phyloP scores from a whole-genome alignment of 2,113 vertebrate genomes.

The Theristicus caerulescens region DNA sequence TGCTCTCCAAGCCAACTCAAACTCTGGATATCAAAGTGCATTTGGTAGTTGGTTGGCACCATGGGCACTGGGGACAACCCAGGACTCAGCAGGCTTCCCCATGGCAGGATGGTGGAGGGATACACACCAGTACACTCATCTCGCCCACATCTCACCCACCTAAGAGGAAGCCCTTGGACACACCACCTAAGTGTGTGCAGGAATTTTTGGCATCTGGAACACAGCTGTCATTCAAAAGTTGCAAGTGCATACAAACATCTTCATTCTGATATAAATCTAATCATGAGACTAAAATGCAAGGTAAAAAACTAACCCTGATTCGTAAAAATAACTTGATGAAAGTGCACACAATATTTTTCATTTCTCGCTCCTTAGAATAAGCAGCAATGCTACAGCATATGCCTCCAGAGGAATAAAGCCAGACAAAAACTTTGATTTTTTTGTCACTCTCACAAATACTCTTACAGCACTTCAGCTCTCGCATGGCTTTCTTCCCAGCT shows the following conservation, averaged over 20 bases:
- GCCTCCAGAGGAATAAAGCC: background rate
- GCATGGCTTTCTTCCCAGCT: background rate
- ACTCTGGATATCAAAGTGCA: background rate
- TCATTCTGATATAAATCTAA: background rate
- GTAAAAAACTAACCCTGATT: background rate
- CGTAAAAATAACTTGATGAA: background rate
- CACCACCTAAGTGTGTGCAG: background rate
- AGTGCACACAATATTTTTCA: background rate
- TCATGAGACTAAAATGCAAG: background rate
- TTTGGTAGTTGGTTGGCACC: background rate
- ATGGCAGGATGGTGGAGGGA: fast-evolving
- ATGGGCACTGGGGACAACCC: background rate
- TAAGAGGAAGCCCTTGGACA: background rate
- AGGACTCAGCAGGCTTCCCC: background rate
- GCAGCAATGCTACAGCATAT: background rate
- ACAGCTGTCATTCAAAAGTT: background rate
- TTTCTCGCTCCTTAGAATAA: background rate
- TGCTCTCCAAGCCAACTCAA: background rate
- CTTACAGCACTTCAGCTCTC: background rate
- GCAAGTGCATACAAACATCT: background rate
- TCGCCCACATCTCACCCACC: background rate
- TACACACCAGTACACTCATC: background rate
- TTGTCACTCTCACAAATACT: background rate
- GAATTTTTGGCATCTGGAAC: background rate
- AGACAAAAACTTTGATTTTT: background rate